phyloP scores from a whole-genome alignment of 2,888 invertebrate species.

The Melinaea menophilus region DNA sequence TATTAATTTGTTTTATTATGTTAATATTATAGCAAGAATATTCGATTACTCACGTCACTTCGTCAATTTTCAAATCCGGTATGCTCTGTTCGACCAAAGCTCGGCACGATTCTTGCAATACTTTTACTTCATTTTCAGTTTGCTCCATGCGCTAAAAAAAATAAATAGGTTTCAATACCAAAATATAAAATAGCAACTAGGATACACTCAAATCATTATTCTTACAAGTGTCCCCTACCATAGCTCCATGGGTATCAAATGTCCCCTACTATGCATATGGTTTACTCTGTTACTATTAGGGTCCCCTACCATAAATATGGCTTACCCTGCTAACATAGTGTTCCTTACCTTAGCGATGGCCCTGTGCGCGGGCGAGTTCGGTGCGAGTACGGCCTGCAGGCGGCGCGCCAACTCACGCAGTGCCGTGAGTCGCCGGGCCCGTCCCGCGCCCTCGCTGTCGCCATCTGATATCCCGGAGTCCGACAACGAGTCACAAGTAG shows the following conservation, averaged over 20 bases:
- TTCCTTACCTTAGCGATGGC: constrained; percentile 79
- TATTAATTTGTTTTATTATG: background rate
- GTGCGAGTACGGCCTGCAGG: constrained; percentile 81
- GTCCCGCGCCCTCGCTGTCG: constrained; percentile 80
- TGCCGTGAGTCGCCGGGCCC: constrained; percentile 82
- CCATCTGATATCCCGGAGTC: constrained; percentile 90
- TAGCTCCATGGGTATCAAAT: background rate
- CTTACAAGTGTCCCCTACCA: background rate
- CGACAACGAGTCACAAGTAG: constrained; percentile 82
- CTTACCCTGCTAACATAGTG: no score
- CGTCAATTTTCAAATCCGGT: constrained; percentile 66
- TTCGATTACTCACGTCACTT: constrained; percentile 54
- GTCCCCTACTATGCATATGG: background rate
- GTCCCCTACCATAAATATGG: background rate
- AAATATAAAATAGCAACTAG: no score
- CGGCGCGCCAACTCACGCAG: constrained; percentile 82
- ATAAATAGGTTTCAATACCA: constrained; percentile 1
- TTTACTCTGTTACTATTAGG: no score
- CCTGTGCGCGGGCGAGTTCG: constrained; percentile 81
- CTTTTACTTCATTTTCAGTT: constrained; percentile 83
- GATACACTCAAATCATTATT: no score
- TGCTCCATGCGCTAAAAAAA: constrained; percentile 80
- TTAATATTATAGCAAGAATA: constrained; percentile 6
- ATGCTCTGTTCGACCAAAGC: constrained; percentile 72
- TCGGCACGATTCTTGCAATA: constrained; percentile 83